Conservation (phyloP, 2,797 vertebrate species). For the Pangasius djambal region DNA sequence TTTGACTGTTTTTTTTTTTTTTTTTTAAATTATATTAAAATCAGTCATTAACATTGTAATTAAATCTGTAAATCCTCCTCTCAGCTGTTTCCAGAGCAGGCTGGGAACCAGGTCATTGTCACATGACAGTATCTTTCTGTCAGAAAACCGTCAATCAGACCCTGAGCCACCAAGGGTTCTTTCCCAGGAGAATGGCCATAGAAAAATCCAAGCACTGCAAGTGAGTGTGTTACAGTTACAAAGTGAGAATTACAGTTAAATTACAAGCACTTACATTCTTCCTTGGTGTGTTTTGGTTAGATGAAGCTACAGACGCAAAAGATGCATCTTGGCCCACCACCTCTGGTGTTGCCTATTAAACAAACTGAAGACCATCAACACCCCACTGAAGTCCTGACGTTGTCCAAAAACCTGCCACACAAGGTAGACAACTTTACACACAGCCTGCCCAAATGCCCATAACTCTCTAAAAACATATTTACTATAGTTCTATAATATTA, state of each 20-base stretch:
- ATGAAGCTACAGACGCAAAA: constrained; percentile 87
- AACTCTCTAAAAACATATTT: background rate
- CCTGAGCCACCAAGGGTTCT: constrained; percentile 79
- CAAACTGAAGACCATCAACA: constrained; percentile 79
- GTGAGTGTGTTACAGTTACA: constrained; percentile 65
- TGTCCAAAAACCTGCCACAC: constrained; percentile 58
- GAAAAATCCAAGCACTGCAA: constrained; percentile 90
- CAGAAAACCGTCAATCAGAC: constrained; percentile 77
- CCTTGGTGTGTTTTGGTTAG: constrained; percentile 67
- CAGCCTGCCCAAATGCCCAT: background rate
- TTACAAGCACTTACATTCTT: background rate
- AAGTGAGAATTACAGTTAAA: background rate
- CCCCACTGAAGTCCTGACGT: constrained; percentile 72
- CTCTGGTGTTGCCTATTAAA: constrained; percentile 73
- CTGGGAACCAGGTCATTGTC: constrained; percentile 89
- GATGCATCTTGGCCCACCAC: constrained; percentile 84
- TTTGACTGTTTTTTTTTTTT: background rate
- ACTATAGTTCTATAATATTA: background rate
- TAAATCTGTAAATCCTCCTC: constrained; percentile 1
- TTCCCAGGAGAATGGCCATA: constrained; percentile 90
- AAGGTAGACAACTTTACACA: constrained; percentile 72
- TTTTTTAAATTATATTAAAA: background rate
- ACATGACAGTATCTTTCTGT: constrained; percentile 94
- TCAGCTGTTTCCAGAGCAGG: constrained; percentile 75
- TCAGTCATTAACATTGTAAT: background rate